Conservation (phyloP, 2,113 vertebrate genomes). For the Microcebus murinus region DNA sequence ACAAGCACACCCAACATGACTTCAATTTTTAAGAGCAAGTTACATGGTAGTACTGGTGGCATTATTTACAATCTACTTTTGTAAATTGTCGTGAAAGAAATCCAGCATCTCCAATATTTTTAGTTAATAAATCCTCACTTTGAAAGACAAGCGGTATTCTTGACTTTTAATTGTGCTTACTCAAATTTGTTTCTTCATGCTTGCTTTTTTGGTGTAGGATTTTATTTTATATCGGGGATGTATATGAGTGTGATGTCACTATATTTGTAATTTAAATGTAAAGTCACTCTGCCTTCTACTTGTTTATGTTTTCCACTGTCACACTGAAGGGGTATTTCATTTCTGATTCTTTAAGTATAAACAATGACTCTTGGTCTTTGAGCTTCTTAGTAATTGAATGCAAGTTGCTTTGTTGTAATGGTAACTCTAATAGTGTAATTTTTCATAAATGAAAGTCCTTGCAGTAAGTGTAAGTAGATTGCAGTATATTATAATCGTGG, state of each 20-base stretch:
- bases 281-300: no score
- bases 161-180: background rate
- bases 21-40: background rate
- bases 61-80: background rate
- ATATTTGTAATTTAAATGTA: background rate
- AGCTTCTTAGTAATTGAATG: conserved; percentile 57
- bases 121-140: conserved; percentile 15
- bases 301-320: background rate
- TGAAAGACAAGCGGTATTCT: background rate
- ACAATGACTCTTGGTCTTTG: background rate
- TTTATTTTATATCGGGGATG: background rate
- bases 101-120: background rate
- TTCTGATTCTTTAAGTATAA: background rate
- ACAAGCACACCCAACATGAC: background rate
- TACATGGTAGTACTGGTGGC: background rate
- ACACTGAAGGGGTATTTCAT: background rate
- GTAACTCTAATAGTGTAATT: conserved; percentile 80
- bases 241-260: background rate
- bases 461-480: conserved; percentile 79
- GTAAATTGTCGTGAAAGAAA: background rate
- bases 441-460: conserved; percentile 85
- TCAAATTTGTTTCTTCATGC: background rate
- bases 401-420: conserved; percentile 75
- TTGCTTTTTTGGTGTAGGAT: background rate
- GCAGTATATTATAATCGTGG: conserved; percentile 82